Evolutionary conservation across 2,888 invertebrate genomes (phyloP).

Genomic region (Adelognathus sp.): DNA sequence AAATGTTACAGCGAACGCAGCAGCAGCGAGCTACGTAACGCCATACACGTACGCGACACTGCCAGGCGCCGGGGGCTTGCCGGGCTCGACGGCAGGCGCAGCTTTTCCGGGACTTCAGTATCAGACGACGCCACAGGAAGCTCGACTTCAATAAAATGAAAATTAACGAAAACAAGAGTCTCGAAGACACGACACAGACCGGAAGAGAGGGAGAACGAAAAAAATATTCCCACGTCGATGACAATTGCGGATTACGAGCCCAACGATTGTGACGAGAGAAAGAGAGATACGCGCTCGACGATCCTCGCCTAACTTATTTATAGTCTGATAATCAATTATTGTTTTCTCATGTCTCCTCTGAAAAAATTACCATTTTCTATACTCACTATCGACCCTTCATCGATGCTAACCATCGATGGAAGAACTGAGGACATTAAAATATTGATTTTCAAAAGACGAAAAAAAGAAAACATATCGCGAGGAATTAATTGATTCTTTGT

Average conservation of each 20-base stretch:
- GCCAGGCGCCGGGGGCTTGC: slow-evolving; percentile 85
- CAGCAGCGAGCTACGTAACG: slow-evolving; percentile 88
- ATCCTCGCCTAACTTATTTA: slow-evolving; percentile 27
- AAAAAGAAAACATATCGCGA: not conserved
- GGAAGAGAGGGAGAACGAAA: slow-evolving; percentile 6
- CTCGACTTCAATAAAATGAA: slow-evolving; percentile 86
- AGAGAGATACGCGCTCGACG: not conserved
- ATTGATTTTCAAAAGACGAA: not conserved
- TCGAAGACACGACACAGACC: slow-evolving; percentile 19
- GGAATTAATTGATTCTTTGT: not conserved
- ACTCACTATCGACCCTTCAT: not conserved
- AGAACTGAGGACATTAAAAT: no score
- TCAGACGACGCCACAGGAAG: slow-evolving; percentile 88
- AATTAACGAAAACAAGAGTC: not conserved
- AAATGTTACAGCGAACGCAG: slow-evolving; percentile 79
- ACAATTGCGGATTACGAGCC: slow-evolving; percentile 43
- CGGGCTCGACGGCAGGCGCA: slow-evolving; percentile 81
- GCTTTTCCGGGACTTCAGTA: slow-evolving; percentile 86
- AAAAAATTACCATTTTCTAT: not conserved
- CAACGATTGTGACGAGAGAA: slow-evolving; percentile 14
- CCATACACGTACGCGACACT: slow-evolving; percentile 88
- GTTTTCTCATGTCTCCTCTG: not conserved
- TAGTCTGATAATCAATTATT: slow-evolving; percentile 1
- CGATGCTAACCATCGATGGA: not conserved
- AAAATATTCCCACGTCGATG: slow-evolving; percentile 16